Percentiles rank a stretch among this genome's conserved stretches.
Conservation (phyloP, 2,113 vertebrate genomes). For the Chelonoidis abingdonii region DNA sequence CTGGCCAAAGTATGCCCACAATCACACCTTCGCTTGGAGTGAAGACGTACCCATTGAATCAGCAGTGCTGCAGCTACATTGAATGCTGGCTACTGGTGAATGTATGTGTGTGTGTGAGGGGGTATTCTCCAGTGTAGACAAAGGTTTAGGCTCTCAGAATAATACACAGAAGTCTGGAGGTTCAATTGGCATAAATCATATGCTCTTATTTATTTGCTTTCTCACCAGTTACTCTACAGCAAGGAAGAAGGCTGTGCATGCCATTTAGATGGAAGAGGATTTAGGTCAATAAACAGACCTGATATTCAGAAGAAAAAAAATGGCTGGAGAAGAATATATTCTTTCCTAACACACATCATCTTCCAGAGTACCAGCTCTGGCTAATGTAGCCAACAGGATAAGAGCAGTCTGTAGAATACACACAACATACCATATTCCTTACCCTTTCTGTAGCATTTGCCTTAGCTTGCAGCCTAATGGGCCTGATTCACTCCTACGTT, state of each 20-base stretch:
- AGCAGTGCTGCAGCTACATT: neutral
- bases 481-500: neutral
- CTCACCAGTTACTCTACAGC: neutral
- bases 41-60: neutral
- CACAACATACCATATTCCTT: neutral
- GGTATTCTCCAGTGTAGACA: constrained; percentile 29
- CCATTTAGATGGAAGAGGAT: neutral
- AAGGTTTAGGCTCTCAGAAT: neutral
- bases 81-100: neutral
- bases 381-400: neutral
- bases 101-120: neutral
- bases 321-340: neutral
- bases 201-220: neutral
- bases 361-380: neutral
- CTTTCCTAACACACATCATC: constrained; percentile 6
- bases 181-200: neutral
- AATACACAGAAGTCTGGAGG: neutral
- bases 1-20: neutral
- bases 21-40: neutral
- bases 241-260: neutral
- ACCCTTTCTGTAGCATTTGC: neutral
- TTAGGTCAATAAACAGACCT: constrained; percentile 24
- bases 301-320: neutral
- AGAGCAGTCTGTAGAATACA: neutral
- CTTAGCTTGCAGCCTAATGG: neutral